Evolutionary conservation across 1,140 invertebrate species (phyloP), one percentile per base, ranked within the genome.

Genomic region (Arion vulgaris): DNA sequence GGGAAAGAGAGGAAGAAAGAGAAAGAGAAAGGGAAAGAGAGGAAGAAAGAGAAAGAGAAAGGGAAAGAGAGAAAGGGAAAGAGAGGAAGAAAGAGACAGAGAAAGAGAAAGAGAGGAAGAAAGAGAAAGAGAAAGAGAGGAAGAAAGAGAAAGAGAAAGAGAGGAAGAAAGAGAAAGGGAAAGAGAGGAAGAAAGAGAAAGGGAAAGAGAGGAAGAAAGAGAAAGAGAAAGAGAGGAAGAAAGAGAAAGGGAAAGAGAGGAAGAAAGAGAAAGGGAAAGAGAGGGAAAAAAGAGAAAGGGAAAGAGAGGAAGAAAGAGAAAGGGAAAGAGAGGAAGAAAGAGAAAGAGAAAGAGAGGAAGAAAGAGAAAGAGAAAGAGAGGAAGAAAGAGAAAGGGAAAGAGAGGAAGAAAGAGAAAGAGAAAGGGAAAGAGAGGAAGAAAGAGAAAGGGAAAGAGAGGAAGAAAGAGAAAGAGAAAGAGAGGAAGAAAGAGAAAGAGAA

Each of bases 271-370:
- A 36, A 34, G 39, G 15, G 17, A 19, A 19, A 72, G 39, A 72
- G 13, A 38, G 17, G 7, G 69, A 32, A 5, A 72, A 36, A 41
- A 36, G 19, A 72, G 32, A 72, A 32, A 72, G 32, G 34, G 69
- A 72, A n/a, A 5, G 32, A 41, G 69, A 72, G 19, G 34, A 5
- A 72, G 69, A 72, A n/a, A 19, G 17, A 32, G 69, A 72, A 5
- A 72, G 19, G 34, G 69, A 72, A n/a, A 19, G 32, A 72, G 32
- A 72, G 19, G 34, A n/a, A 72, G 69, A 72, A n/a, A 19, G 32
- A 34, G 69, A 72, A 5, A 72, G 19, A 72, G 69, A 72, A n/a
- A 19, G 17, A 72, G 69, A 72, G 19, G 34, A 5, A 72, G 69
- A 72, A n/a, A 19, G 17, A 72, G 69, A 72, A 5, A 19, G 19